These are phyloP conservation scores for Sminthurides aquaticus DNA, from an alignment of 2,888 invertebrate species.

Conservation along the genomic window DNA sequence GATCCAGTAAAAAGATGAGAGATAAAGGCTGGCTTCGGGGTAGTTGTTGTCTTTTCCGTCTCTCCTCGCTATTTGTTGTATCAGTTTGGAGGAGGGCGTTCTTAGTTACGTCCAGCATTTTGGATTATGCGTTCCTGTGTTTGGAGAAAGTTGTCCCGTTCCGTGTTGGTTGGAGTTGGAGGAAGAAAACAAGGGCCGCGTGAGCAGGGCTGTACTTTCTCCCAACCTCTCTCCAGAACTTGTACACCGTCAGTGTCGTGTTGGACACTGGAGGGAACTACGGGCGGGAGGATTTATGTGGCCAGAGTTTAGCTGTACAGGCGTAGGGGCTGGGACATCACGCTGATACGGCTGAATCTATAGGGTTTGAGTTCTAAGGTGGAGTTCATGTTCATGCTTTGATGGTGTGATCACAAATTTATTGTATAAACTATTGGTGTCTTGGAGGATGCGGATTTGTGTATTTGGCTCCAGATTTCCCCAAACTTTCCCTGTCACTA, in stretches of 20 bases:
- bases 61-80: background rate
- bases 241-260: too few relatives aligned
- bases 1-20: background rate
- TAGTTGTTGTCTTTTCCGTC: background rate
- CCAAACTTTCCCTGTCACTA: background rate
- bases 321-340: background rate
- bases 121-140: background rate
- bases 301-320: background rate
- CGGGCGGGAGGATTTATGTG: background rate
- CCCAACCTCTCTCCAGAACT: too few relatives aligned
- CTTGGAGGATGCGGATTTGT: too few relatives aligned
- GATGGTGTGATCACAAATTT: too few relatives aligned
- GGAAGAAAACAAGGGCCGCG: background rate
- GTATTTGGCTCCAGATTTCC: too few relatives aligned
- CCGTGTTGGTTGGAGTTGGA: background rate
- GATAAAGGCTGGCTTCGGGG: constrained; percentile 11
- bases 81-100: constrained; percentile 1
- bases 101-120: background rate
- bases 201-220: too few relatives aligned
- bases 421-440: too few relatives aligned
- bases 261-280: constrained; percentile 7
- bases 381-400: too few relatives aligned
- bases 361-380: too few relatives aligned
- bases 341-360: too few relatives aligned
- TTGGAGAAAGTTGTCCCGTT: background rate